Evolutionary conservation across 2,113 vertebrate genomes (phyloP).

Genomic region (Crypturellus undulatus): DNA sequence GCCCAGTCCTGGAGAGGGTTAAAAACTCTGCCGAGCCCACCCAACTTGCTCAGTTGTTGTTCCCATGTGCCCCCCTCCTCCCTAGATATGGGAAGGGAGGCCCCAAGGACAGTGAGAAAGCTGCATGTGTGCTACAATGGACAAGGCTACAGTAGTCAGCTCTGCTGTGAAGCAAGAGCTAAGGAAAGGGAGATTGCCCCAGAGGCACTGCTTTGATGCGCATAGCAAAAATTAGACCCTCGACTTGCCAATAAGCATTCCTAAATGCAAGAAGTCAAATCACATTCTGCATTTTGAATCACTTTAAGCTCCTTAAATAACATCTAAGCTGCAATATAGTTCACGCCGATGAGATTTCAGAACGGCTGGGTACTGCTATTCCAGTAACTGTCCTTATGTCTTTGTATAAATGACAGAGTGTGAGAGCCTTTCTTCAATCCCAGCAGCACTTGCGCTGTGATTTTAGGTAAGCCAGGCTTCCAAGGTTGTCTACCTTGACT

Average conservation of each 20-base stretch:
- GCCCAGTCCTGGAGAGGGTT: neutral
- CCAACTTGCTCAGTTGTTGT: neutral
- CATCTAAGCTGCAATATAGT: neutral
- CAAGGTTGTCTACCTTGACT: too few relatives aligned
- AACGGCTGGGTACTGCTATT: neutral
- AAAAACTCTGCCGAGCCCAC: neutral
- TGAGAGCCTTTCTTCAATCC: neutral
- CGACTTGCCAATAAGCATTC: neutral
- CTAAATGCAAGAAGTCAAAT: neutral
- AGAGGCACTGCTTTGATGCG: neutral
- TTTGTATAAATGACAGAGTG: neutral
- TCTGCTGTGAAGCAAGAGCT: neutral
- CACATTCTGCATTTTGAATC: neutral
- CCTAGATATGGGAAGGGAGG: neutral
- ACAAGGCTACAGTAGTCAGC: neutral
- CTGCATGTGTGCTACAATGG: neutral
- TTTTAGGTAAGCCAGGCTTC: neutral
- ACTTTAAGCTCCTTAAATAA: neutral
- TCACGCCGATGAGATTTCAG: neutral
- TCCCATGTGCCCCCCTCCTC: neutral
- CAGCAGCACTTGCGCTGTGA: neutral
- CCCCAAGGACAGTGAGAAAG: neutral
- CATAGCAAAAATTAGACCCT: neutral
- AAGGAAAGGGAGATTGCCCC: neutral
- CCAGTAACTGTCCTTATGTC: neutral